Evolutionary conservation across 2,797 vertebrate genomes (phyloP), one percentile per base, ranked within the genome.

Genomic region (Helarctos malayanus): DNA sequence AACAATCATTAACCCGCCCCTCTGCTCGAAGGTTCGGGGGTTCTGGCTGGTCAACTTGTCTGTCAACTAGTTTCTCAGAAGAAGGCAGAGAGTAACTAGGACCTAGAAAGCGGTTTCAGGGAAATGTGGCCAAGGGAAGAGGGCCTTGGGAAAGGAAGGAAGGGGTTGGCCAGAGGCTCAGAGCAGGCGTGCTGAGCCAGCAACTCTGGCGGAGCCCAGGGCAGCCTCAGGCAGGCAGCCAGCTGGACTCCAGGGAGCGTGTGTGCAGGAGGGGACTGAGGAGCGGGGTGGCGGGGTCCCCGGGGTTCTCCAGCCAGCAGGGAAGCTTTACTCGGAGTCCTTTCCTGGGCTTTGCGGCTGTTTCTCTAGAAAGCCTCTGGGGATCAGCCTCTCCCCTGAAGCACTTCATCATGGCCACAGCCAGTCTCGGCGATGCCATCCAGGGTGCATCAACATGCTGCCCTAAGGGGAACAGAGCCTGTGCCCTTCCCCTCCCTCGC

Each of bases 71-170:
- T 27, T 41, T 65, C 86, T 85, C 85, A 54, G 91, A 59, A 79
- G 49, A n/a, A 27, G 3, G 23, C 9, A 41, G 65, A 80, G 68
- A 21, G 75, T 47, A 41, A 16, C 23, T 16, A 8, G 63, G 32
- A 41, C 54, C 78, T 52, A 19, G 78, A 76, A 54, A 88, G 65
- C 35, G 25, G 63, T 87, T 97, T 95, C 25, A 2, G 90, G 86
- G 82, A 96, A 94, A 92, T 7, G 41, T 8, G 47, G 73, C 80
- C 25, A n/a, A 73, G 69, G 23, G 49, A 75, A 68, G 54, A n/a
- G 27, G 57, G 52, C 14, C 9, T 61, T 9, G 19, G n/a, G 10
- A 27, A 23, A 25, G 83, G 23, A 14, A 11, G 32, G 32, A 16
- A 90, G 41, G 57, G n/a, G 29, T 56, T 73, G 65, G 94, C 52